A percentile compares a stretch with the other conserved stretches of the same genome.
Evolutionary conservation across 2,113 vertebrate genomes (phyloP).

Genomic region (Pelobates fuscus): DNA sequence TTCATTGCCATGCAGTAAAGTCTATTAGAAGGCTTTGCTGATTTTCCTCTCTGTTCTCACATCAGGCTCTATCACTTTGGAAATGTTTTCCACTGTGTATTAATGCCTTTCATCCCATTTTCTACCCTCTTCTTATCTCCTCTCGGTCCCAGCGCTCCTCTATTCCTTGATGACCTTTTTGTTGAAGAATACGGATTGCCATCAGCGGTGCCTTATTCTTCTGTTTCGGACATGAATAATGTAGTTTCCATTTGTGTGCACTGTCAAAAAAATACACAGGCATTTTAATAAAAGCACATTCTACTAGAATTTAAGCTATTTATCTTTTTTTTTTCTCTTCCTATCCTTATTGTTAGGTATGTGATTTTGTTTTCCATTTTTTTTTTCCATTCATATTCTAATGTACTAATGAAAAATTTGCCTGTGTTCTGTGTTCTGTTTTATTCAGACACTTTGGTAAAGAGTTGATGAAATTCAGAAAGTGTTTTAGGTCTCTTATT

Average conservation of each 20-base stretch:
- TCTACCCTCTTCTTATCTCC: constrained; percentile 29
- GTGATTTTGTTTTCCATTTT: neutral
- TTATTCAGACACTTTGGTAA: too few relatives aligned
- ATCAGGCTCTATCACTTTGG: constrained; percentile 18
- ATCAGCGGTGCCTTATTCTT: constrained; percentile 32
- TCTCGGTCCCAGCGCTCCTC: constrained; percentile 3
- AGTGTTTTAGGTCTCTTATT: too few relatives aligned
- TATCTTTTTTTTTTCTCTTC: neutral
- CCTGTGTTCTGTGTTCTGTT: too few relatives aligned
- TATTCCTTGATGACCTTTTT: constrained; percentile 48
- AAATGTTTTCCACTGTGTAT: constrained; percentile 36
- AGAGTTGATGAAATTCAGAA: too few relatives aligned
- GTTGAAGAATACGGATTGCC: constrained; percentile 48
- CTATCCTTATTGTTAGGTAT: neutral
- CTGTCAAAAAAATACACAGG: constrained; percentile 36
- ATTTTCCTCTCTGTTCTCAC: constrained; percentile 18
- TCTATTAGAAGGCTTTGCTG: constrained; percentile 17
- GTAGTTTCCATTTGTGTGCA: constrained; percentile 40
- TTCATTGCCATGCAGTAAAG: neutral
- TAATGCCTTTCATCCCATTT: constrained; percentile 31
- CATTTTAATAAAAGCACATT: constrained; percentile 35
- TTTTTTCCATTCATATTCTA: neutral
- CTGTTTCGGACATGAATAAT: constrained; percentile 45
- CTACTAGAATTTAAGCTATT: neutral
- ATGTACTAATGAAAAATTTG: neutral